Conservation (phyloP, 23 tunicate genomes). For the Halocynthia roretzi region DNA sequence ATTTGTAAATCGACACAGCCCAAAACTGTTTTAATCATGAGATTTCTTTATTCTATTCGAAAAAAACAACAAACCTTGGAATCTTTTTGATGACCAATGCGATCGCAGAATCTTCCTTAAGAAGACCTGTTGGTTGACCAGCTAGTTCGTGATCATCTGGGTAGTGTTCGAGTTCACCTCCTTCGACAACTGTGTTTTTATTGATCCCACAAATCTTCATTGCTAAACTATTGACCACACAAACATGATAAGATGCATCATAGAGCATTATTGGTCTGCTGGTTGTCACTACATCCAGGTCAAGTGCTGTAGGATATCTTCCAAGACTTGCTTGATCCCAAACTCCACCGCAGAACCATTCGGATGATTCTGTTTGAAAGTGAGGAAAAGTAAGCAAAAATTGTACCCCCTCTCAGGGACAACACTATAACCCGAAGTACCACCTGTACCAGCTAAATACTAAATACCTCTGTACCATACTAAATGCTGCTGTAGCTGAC, state of each 20-base stretch:
- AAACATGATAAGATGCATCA: conserved; percentile 42
- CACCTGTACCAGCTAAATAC: no score
- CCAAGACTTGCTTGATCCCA: conserved; percentile 62
- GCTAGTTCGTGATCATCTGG: conserved; percentile 40
- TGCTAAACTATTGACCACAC: conserved; percentile 54
- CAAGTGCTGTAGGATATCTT: conserved; percentile 46
- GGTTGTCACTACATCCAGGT: conserved; percentile 46
- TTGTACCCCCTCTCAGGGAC: no score
- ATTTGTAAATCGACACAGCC: neutral
- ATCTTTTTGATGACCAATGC: conserved; percentile 2
- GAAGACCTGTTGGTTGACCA: conserved; percentile 65
- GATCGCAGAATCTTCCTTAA: conserved; percentile 46
- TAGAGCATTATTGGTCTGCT: conserved; percentile 49
- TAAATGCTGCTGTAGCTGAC: no score
- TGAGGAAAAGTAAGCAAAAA: no score
- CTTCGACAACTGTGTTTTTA: conserved; percentile 15
- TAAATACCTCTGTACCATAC: no score
- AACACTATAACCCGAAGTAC: no score
- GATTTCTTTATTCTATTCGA: neutral
- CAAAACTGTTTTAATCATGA: neutral
- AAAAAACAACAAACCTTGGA: conserved; percentile 14
- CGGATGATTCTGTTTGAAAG: no score
- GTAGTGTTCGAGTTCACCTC: conserved; percentile 39
- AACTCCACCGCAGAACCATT: neutral
- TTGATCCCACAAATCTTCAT: conserved; percentile 33